A percentile compares a stretch with the other conserved stretches of the same genome.
These are phyloP conservation scores for Drosophila miranda DNA, from an alignment of 1,140 invertebrate species.

Conservation along the genomic window DNA sequence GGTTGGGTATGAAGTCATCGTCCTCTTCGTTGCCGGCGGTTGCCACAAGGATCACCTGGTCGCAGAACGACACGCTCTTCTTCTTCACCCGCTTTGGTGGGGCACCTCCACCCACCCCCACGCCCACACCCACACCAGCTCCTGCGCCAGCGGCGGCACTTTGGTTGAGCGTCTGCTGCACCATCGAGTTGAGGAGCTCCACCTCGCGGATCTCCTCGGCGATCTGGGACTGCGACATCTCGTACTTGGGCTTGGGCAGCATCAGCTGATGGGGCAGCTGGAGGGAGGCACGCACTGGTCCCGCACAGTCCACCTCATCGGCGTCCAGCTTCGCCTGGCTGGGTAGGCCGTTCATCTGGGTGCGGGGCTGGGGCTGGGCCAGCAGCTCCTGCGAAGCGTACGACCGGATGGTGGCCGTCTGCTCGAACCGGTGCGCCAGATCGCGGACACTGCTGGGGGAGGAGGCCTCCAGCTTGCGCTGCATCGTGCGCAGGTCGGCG, in stretches of 20 bases:
- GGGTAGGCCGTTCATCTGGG: slow-evolving; percentile 79
- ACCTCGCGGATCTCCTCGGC: slow-evolving; percentile 84
- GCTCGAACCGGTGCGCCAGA: slow-evolving; percentile 92
- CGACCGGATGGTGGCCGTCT: slow-evolving; percentile 82
- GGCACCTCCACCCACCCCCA: too few species aligned
- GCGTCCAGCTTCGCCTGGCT: slow-evolving; percentile 49
- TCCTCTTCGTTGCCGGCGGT: slow-evolving; percentile 95
- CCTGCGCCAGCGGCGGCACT: slow-evolving; percentile 14
- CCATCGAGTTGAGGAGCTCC: slow-evolving; percentile 83
- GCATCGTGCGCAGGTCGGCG: slow-evolving; percentile 86
- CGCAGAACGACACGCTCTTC: slow-evolving; percentile 96
- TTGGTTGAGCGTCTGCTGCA: slow-evolving; percentile 82
- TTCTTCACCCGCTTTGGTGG: slow-evolving; percentile 87
- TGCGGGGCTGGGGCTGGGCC: slow-evolving; percentile 40
- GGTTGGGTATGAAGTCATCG: slow-evolving; percentile 94
- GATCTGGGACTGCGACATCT: slow-evolving; percentile 81
- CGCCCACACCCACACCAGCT: too few species aligned
- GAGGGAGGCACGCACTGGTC: slow-evolving; percentile 39
- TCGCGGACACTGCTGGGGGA: slow-evolving; percentile 85
- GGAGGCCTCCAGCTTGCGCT: slow-evolving; percentile 61
- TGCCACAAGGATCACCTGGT: slow-evolving; percentile 95
- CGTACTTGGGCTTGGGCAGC: slow-evolving; percentile 74
- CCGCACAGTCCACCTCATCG: slow-evolving; percentile 78
- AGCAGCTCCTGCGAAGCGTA: slow-evolving; percentile 79
- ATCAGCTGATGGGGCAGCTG: slow-evolving; percentile 28